Base-by-base conservation (phyloP, 1,140 invertebrate genomes). In the Nebria ingens region DNA sequence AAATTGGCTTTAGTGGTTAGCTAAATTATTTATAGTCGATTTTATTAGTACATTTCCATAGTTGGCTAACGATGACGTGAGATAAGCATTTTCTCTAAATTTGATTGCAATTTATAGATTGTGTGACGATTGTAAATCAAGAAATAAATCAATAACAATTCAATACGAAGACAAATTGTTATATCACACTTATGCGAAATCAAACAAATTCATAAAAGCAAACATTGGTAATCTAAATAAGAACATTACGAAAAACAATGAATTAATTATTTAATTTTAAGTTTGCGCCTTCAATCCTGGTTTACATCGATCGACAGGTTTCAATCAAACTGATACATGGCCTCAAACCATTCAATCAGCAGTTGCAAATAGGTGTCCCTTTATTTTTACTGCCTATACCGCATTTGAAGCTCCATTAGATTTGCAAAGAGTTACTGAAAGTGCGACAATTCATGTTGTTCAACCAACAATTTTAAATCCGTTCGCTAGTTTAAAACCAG, bases 201-300 rank as follows among this genome's bases (percentile, higher is more conserved):
- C 9, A 4, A 45, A 45, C 9, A 45, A 17, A 12, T 45, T 45
- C 17, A 45, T 17, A 6, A 45, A 45, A 45, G 9, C 40, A 45
- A 17, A 45, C 40, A 12, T 45, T 12, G 40, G 40, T 45, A 45
- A 45, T 6, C 4, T 13, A 6, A 29, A 29, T 29, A 4, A 29
- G 13, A 29, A 29, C 25, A 17, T 45, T 11, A 45, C 6, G 17
- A 45, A 11, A 11, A 12, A 11, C 17, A 9, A 12, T 45, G 17
- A 45, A 4, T 17, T 11, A 45, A 11, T 6, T 12, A 45, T 12
- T 45, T 11, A 12, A 45, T 54, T 73, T 71, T 13, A 64, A 80
- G 78, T 84, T 25, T 85, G 83, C 61, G 77, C 83, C 3, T 87
- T 86, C 61, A 88, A 88, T 62, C 78, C 82, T 6, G 83, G 82